These are phyloP conservation scores for Neomonachus schauinslandi DNA, from an alignment of 2,113 vertebrate species.

Conservation along the genomic window DNA sequence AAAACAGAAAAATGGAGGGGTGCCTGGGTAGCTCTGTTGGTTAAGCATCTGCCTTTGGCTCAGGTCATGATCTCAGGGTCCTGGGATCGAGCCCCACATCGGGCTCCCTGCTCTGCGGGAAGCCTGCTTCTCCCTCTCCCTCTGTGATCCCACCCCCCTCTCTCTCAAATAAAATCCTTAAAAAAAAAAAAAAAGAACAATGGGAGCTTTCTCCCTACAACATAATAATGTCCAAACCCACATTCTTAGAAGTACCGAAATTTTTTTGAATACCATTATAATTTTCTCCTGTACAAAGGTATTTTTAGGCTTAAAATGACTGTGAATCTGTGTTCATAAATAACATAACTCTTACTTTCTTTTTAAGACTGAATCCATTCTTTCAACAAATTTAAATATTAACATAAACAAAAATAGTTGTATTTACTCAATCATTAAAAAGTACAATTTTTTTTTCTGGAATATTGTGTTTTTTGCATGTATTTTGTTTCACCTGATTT, in stretches of 20 bases:
- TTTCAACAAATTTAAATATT: not conserved
- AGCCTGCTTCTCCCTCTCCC: no score
- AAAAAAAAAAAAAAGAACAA: not conserved
- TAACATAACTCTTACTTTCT: not conserved
- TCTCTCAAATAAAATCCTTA: no score
- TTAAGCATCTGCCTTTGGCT: not conserved
- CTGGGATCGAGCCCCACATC: no score
- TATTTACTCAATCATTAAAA: not conserved
- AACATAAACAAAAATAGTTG: not conserved
- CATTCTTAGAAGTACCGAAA: not conserved
- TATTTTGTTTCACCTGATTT: conserved; percentile 44
- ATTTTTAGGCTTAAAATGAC: conserved; percentile 18
- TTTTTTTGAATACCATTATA: not conserved
- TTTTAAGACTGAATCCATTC: not conserved
- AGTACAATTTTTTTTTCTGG: not conserved
- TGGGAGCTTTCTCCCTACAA: not conserved
- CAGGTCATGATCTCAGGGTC: not conserved
- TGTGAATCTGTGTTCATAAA: not conserved
- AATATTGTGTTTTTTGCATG: not conserved
- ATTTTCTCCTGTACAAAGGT: not conserved
- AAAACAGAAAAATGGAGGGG: no score
- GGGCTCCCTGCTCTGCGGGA: no score
- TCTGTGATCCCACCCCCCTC: no score
- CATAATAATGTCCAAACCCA: not conserved
- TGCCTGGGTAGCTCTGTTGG: not conserved